Evolutionary conservation across 2,113 vertebrate species (phyloP), one percentile per base, ranked within the genome.

Genomic region (Perccottus glenii): DNA sequence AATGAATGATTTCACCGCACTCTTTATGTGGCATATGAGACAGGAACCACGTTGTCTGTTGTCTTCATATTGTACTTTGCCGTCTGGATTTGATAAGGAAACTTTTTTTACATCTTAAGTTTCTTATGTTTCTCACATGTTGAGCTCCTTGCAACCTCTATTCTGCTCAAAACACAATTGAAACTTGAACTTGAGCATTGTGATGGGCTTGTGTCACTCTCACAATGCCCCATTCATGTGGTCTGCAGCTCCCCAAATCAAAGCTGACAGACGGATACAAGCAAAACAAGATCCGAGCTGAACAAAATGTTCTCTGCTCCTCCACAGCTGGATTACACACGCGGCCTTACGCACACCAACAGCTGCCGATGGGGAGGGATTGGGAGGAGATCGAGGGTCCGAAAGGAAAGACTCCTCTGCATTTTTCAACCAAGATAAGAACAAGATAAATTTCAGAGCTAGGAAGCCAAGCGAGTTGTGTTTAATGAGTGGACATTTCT

Each of bases 291-390:
- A 75, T 55, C 75, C 63, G 42, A 76, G 71, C 77, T 85, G 85
- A 85, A 90, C 88, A 85, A 78, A 85, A 85, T 88, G 88, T 90
- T 84, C 88, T 70, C 58, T 77, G 78, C 78, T 83, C 61, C 70
- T 80, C 69, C 80, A 77, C 88, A 90, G 85, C 85, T 88, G 86
- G 80, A 85, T 69, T 61, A 72, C 85, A 82, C 84, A 83, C 71
- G 78, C 68, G 72, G 32, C 70, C 65, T 63, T 58, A 74, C 73
- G 66, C 77, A 72, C 49, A 63, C 64, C 7, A 77, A 71, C 88
- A 85, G 81, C 86, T 88, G 88, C 74, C 72, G 80, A 70, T 5
- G 63, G 72, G 79, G 87, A 75, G 76, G 80, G 70, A 71, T n/a
- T n/a, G 77, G 43, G 83, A 67, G 73, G 78, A 62, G 70, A 74